Conservation (phyloP, 2,888 invertebrate genomes). For the Euspilapteryx auroguttella region DNA sequence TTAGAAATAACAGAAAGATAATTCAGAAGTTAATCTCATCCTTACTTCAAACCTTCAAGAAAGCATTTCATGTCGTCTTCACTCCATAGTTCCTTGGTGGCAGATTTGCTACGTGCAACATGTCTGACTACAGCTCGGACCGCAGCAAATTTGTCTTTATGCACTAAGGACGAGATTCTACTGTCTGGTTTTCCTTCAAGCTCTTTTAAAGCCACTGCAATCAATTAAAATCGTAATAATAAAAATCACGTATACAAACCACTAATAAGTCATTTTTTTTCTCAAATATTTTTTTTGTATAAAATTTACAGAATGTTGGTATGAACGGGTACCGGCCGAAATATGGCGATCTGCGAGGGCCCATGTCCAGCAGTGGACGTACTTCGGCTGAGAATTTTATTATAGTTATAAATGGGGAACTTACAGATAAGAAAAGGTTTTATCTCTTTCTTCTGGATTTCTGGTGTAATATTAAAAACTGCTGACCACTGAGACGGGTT, state of each 20-base stretch:
- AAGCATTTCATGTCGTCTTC: slow-evolving; percentile 24
- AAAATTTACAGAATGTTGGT: too few relatives aligned
- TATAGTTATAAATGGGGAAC: too few relatives aligned
- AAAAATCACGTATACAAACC: background rate
- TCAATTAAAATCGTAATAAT: background rate
- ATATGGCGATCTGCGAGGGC: too few relatives aligned
- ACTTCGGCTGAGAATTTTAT: too few relatives aligned
- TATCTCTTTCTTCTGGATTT: slow-evolving; percentile 46
- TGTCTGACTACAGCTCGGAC: slow-evolving; percentile 39
- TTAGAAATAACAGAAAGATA: too few relatives aligned
- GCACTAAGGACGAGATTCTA: slow-evolving; percentile 33
- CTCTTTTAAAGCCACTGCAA: slow-evolving; percentile 43
- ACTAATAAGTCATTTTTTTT: background rate
- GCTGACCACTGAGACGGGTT: slow-evolving; percentile 34
- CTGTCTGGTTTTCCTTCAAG: slow-evolving; percentile 44
- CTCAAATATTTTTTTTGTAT: background rate
- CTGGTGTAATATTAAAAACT: slow-evolving; percentile 29
- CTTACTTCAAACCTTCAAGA: slow-evolving; percentile 33
- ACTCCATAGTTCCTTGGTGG: slow-evolving; percentile 25
- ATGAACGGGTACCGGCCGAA: too few relatives aligned
- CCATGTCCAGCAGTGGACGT: too few relatives aligned
- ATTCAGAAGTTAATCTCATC: too few relatives aligned
- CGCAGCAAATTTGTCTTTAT: slow-evolving; percentile 38
- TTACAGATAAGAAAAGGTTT: slow-evolving; percentile 45
- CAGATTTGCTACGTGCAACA: slow-evolving; percentile 24